Evolutionary conservation across 2,797 vertebrate species (phyloP), one percentile per base, ranked within the genome.

Genomic region (Champsocephalus esox): DNA sequence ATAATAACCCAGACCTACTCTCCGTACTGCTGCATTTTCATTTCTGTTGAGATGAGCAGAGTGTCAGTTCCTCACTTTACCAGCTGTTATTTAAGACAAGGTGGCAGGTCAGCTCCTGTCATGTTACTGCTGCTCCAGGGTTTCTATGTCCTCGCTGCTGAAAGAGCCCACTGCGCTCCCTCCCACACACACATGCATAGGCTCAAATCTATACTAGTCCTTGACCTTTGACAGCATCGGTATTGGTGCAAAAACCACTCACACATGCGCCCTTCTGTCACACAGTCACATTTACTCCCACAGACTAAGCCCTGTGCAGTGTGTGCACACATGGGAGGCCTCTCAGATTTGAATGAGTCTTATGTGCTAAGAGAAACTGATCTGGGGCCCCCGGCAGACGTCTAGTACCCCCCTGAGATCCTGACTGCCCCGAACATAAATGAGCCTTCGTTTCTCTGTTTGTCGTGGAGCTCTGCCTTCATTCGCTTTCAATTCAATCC

Each of bases 361-460:
- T 96, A 95, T 97, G 96, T 98, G 94, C 92, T 87, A 89, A 91
- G 90, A 92, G 92, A 92, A 95, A 93, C 93, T 83, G 71, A 91
- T 67, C 72, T 19, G 73, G 79, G 83, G 72, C 81, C 79, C 60
- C 14, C 41, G 62, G 66, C 59, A 62, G 78, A 78, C 68, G 28
- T 80, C 72, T 52, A 79, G 66, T 49, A 32, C 24, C 51, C 81
- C 72, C 79, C 61, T 24, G 78, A 90, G 80, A 73, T 24, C 69
- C 65, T 61, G 44, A n/a, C 61, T 66, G 66, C 62, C 43, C 51
- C n/a, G 61, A 38, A 81, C 32, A 87, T 91, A 73, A 91, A 86
- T 6, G 17, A 32, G 38, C 72, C 78, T 86, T 41, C 88, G 87
- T 83, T 56, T 67, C 9, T 41, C 62, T 74, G 87, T 84, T 89